Evolutionary conservation across 1,140 invertebrate genomes (phyloP), one percentile per base, ranked within the genome.

Genomic region (Drosophila arawakana): DNA sequence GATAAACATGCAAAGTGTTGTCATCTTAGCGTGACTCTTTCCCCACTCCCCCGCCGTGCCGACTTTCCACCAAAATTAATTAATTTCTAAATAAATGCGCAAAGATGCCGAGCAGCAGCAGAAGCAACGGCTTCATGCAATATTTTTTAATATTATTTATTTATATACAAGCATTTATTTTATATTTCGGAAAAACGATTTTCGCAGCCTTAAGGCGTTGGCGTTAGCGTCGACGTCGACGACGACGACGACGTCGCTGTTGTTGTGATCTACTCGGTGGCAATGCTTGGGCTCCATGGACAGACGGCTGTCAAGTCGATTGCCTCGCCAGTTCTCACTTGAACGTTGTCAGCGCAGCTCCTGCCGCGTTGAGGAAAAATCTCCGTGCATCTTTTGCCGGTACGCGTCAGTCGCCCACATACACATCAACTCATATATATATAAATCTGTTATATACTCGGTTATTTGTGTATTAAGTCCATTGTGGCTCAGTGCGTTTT

Each of bases 131-230:
- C 43, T 82, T 70, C 67, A 83, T 84, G 83, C 80, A 89, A 80
- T 84, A 61, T 66, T 75, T 85, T 61, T 47, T 59, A 76, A 77
- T 82, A 80, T 76, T 86, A 83, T 80, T 80, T 88, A 39, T 57
- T 21, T 57, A 25, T 57, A 80, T 83, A 81, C 41, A n/a, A 43
- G 41, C 67, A 66, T 81, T 73, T 84, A 78, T 80, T 80, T 86
- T 82, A 83, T 83, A 77, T 83, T 83, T 73, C 83, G 73, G 73
- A 82, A 85, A 82, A 86, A 76, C 82, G 61, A 78, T 76, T 76
- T 73, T 65, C 69, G 54, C 54, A 65, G 61, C 35, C 15, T 21
- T 57, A 41, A 39, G 49, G 49, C 72, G 67, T 70, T 74, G 72
- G 72, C 72, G 72, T 73, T 39, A 35, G n/a, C 50, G 41, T 46